phyloP scores from a whole-genome alignment of 2,888 invertebrate genomes.

The Beris morrisii region DNA sequence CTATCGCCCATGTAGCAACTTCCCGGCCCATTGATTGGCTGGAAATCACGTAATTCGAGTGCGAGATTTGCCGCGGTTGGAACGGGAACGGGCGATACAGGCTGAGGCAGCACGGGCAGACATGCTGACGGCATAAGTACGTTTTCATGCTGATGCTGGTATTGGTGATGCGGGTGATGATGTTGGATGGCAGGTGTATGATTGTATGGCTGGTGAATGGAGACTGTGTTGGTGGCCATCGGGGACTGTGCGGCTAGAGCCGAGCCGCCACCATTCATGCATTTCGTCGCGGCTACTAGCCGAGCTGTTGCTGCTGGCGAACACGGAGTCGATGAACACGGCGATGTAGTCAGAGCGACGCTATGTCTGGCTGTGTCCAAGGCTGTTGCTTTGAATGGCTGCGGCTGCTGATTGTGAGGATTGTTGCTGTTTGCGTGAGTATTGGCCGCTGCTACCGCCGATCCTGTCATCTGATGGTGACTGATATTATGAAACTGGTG shows the following conservation, averaged over 20 bases:
- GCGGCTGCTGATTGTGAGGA: conserved; percentile 40
- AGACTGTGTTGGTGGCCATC: conserved; percentile 32
- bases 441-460: conserved; percentile 5
- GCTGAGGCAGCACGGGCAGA: conserved; percentile 42
- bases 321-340: conserved; percentile 16
- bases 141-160: conserved; percentile 44
- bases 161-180: conserved; percentile 38
- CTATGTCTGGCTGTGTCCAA: conserved; percentile 48
- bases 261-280: conserved; percentile 35
- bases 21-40: conserved; percentile 37
- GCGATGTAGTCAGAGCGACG: conserved; percentile 44
- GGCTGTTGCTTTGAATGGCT: conserved; percentile 38
- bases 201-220: conserved; percentile 29
- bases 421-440: conserved; percentile 32
- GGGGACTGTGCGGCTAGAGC: conserved; percentile 30
- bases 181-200: conserved; percentile 40
- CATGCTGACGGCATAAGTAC: conserved; percentile 47
- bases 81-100: conserved; percentile 23
- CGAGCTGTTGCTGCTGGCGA: conserved; percentile 19
- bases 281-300: conserved; percentile 30
- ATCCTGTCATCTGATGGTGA: conserved; percentile 35
- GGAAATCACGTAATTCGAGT: conserved; percentile 43
- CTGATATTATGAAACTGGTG: conserved; percentile 51
- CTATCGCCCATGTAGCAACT: conserved; percentile 43
- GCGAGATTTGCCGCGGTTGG: conserved; percentile 41